Evolutionary conservation across 2,113 vertebrate species (phyloP), one percentile per base, ranked within the genome.

Genomic region (Petroica traversi): DNA sequence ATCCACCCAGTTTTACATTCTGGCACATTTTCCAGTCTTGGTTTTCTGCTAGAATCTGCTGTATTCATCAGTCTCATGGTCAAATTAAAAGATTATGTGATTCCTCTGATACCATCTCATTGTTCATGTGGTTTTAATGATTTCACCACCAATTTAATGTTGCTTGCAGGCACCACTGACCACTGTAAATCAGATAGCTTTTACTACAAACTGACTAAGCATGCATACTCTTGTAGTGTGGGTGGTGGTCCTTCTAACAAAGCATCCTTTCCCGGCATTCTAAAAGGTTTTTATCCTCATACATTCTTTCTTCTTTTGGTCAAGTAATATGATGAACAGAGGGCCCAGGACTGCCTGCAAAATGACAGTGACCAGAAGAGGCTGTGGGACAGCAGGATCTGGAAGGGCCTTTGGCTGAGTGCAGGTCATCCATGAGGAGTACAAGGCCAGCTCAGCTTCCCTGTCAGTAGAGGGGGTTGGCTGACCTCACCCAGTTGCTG

Each of bases 371-470:
- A 33, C 6, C 20, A 40, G 12, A 16, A 62, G 22, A 43, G 41
- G 26, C 75, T 80, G 55, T 33, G 28, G 22, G 57, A 20, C 22
- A 91, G 80, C 43, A 61, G 68, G 55, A 55, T 74, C n/a, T 71
- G 61, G 46, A 45, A 63, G 31, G 25, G 36, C 8, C 9, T 57
- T 91, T 79, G 73, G 24, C 51, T 75, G 52, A 62, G n/a, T 23
- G 25, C 26, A 59, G 31, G 20, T 69, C 8, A 24, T 10, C 31
- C 0, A 0, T 1, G 12, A 23, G 31, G 6, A n/a, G 43, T 31
- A n/a, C 34, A 26, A 23, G 12, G 36, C 24, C 38, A 41, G 7
- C 29, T 64, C 55, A 55, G 41, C 40, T 28, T 57, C 28, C 34
- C n/a, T 74, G 67, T 95, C 48, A 54, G 38, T 5, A 82, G 36